Evolutionary conservation across 2,888 invertebrate species (phyloP).

Genomic region (Catocala nupta): DNA sequence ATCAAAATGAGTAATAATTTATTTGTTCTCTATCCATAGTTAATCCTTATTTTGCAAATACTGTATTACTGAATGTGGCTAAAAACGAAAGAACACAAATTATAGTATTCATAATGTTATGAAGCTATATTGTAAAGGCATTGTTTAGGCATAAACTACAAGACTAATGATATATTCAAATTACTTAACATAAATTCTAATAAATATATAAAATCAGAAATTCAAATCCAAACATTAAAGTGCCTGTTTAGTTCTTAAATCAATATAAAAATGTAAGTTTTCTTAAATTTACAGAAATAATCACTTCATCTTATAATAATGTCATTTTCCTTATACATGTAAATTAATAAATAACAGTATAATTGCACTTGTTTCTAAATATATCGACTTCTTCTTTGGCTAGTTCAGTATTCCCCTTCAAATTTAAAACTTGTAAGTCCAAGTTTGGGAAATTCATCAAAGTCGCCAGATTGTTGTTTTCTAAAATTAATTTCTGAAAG

Average conservation of each 20-base stretch:
- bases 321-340: background rate
- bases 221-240: too few species aligned
- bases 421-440: constrained; percentile 78
- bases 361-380: constrained; percentile 66
- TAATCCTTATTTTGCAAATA: too few species aligned
- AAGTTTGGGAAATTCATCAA: constrained; percentile 83
- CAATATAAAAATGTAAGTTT: too few species aligned
- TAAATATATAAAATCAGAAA: too few species aligned
- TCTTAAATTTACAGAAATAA: constrained; percentile 4
- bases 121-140: too few species aligned
- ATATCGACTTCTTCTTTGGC: constrained; percentile 62
- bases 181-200: too few species aligned
- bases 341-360: constrained; percentile 63
- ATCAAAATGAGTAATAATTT: background rate
- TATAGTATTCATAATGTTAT: too few species aligned
- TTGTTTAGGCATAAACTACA: too few species aligned
- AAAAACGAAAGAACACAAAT: too few species aligned
- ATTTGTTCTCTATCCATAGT: background rate
- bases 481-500: constrained; percentile 83
- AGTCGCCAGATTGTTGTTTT: constrained; percentile 81
- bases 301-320: constrained; percentile 3
- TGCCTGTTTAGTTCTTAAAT: too few species aligned
- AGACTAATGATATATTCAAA: too few species aligned
- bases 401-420: constrained; percentile 79
- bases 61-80: too few species aligned